Conservation (phyloP, 2,888 invertebrate species). For the Xanthia icteritia region DNA sequence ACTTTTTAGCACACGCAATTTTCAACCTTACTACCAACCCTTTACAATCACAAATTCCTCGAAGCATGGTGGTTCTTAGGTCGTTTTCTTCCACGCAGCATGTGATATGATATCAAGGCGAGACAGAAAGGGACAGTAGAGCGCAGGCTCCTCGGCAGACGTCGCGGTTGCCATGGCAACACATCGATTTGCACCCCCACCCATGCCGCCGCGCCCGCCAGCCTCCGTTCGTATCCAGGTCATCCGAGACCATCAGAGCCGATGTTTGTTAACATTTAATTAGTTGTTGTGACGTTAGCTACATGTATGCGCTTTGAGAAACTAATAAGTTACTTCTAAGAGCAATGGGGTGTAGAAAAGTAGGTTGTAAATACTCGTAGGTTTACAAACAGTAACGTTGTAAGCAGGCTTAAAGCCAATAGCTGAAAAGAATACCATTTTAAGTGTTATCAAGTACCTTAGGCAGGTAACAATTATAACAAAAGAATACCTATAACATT, state of each 20-base stretch:
- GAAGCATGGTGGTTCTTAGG: slow-evolving; percentile 46
- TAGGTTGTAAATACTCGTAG: not conserved
- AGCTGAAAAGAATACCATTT: not conserved
- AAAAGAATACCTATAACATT: not conserved
- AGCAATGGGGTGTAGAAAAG: slow-evolving; percentile 1
- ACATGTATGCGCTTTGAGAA: slow-evolving; percentile 42
- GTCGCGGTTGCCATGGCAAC: slow-evolving; percentile 89
- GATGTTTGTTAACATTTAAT: slow-evolving; percentile 71
- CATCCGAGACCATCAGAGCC: slow-evolving; percentile 81
- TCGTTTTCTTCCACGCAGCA: slow-evolving; percentile 68
- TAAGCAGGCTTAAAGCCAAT: not conserved
- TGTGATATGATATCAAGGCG: slow-evolving; percentile 90
- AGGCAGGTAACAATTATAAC: no score
- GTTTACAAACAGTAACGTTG: not conserved
- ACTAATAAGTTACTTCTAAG: slow-evolving; percentile 31
- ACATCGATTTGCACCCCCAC: slow-evolving; percentile 87
- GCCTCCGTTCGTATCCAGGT: slow-evolving; percentile 88
- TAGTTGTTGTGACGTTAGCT: slow-evolving; percentile 56
- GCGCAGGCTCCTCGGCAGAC: slow-evolving; percentile 90
- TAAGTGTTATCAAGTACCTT: not conserved
- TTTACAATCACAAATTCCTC: slow-evolving; percentile 17
- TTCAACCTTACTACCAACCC: slow-evolving; percentile 24
- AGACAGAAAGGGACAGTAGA: slow-evolving; percentile 90
- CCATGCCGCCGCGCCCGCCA: slow-evolving; percentile 74
- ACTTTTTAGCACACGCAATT: slow-evolving; percentile 41